A percentile compares a stretch with the other conserved stretches of the same genome.
phyloP scores from a whole-genome alignment of 1,140 invertebrate species.

The Vanessa atalanta region DNA sequence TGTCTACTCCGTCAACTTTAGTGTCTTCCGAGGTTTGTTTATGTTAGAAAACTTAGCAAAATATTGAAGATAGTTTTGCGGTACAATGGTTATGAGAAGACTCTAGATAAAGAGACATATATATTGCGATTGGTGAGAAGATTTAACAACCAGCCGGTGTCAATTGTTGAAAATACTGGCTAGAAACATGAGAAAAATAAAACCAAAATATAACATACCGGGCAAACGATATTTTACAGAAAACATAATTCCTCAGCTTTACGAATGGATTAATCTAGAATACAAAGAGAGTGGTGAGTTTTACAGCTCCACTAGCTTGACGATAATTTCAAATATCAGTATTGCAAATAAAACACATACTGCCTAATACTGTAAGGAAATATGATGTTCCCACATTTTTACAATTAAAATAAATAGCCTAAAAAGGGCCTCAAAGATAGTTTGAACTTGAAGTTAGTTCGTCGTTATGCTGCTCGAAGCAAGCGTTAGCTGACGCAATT shows the following conservation, averaged over 20 bases:
- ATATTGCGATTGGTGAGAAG: slow-evolving; percentile 7
- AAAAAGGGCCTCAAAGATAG: too few relatives aligned
- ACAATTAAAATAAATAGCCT: too few relatives aligned
- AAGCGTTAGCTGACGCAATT: too few relatives aligned
- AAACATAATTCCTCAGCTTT: slow-evolving; percentile 14
- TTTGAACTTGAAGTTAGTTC: too few relatives aligned
- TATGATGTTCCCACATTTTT: too few relatives aligned
- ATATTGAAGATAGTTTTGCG: not conserved
- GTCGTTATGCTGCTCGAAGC: too few relatives aligned
- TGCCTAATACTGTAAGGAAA: too few relatives aligned
- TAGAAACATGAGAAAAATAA: not conserved
- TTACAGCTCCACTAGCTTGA: slow-evolving; percentile 33
- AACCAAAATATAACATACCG: slow-evolving; percentile 2
- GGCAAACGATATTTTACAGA: slow-evolving; percentile 9
- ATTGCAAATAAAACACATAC: slow-evolving; percentile 6
- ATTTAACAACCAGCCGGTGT: slow-evolving; percentile 6
- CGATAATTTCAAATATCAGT: slow-evolving; percentile 26
- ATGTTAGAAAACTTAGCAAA: not conserved
- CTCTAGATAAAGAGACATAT: not conserved
- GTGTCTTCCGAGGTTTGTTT: not conserved
- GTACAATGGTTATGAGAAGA: not conserved
- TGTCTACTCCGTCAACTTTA: slow-evolving; percentile 8
- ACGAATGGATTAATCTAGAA: slow-evolving; percentile 6
- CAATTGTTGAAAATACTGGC: slow-evolving; percentile 1
- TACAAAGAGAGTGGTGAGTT: slow-evolving; percentile 22